Base-by-base conservation (phyloP, 2,888 invertebrate species). In the Agonopterix alstromeriana region DNA sequence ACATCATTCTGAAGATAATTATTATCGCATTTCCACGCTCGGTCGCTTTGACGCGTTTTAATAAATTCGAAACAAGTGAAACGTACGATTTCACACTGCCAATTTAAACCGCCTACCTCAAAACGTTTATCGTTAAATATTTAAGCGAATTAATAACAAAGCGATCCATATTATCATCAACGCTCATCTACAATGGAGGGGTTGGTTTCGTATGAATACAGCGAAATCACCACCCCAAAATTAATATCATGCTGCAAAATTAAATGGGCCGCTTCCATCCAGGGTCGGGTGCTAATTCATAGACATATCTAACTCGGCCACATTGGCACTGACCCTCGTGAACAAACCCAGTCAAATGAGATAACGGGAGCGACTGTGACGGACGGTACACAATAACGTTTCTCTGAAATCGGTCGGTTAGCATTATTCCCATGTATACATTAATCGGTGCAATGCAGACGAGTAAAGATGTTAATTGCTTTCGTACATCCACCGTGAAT, bases 161-260 rank as follows among this genome's bases (percentile, higher is more conserved):
- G 56, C 62, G 63, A 70, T 82, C 79, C 77, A 82, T 61, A 67
- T 72, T 75, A 82, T 68, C 66, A 67, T 65, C 68, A 68, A 66
- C 77, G 70, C 65, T 59, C 62, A 57, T 60, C 59, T 57, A 65
- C 61, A 64, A 60, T 57, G 57, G 68, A 61, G 67, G 72, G 66
- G 64, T 54, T 58, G 65, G 67, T 62, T 63, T 65, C 63, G 65
- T 65, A 63, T 67, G 70, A 75, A 70, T 66, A 59, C 68, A 60
- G 60, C 67, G 64, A 68, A 76, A 76, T 76, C 74, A 67, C 73
- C 70, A 75, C 77, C 80, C 81, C 71, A 62, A 75, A 78, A 80
- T 78, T 77, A 77, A 77, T 77, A 79, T 73, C 57, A 79, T 65
- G 59, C 77, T 65, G 72, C 72, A 58, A 78, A 82, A 77, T 83